phyloP scores from a whole-genome alignment of 2,888 invertebrate genomes.

The Heliconius ismenius region DNA sequence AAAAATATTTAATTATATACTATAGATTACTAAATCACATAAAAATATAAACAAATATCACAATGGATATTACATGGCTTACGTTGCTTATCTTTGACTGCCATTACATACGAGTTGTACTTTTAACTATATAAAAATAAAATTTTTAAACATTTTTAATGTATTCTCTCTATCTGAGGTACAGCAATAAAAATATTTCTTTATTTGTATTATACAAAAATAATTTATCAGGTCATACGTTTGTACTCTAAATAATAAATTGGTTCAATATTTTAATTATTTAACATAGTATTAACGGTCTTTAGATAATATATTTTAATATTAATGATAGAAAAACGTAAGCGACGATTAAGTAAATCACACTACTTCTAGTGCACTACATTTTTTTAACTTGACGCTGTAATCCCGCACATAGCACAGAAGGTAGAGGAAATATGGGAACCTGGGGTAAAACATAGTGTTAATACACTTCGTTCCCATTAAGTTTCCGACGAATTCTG shows the following conservation, averaged over 20 bases:
- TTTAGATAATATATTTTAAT: neutral
- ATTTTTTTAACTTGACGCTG: neutral
- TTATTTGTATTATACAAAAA: conserved; percentile 9
- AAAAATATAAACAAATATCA: conserved; percentile 7
- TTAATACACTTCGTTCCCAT: too few relatives aligned
- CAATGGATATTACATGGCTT: neutral
- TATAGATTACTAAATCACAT: neutral
- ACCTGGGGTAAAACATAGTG: too few relatives aligned
- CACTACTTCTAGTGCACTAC: neutral
- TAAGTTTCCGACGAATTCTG: too few relatives aligned
- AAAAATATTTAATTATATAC: neutral
- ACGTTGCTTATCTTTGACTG: neutral
- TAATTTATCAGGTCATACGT: conserved; percentile 12
- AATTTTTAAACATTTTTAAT: neutral
- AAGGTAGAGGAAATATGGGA: too few relatives aligned
- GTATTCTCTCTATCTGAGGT: neutral
- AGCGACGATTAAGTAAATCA: too few relatives aligned
- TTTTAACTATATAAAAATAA: conserved; percentile 14
- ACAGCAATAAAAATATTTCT: conserved; percentile 7
- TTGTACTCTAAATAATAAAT: conserved; percentile 22
- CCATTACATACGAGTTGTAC: neutral
- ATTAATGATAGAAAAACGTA: neutral
- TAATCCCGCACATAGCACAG: too few relatives aligned
- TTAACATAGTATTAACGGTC: neutral
- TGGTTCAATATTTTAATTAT: neutral